Conservation (phyloP, 1,140 invertebrate species). For the Microplitis mediator region DNA sequence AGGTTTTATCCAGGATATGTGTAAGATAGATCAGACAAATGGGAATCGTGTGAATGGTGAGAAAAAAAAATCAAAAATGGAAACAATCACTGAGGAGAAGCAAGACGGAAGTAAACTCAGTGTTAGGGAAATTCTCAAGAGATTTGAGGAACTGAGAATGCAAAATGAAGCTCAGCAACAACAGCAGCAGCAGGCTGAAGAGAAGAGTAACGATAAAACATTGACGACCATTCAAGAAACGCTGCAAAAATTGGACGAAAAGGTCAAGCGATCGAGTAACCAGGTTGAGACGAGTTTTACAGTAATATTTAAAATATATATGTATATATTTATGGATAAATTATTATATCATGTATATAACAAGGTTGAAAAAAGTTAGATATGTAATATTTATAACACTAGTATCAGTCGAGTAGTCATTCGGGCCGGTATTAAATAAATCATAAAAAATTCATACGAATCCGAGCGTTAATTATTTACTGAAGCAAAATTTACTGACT, state of each 20-base stretch:
- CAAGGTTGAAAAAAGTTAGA: background rate
- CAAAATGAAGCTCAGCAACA: conserved; percentile 42
- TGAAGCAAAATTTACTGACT: background rate
- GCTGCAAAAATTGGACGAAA: conserved; percentile 60
- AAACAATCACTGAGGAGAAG: conserved; percentile 79
- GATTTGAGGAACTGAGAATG: conserved; percentile 75
- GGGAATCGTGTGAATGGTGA: conserved; percentile 38
- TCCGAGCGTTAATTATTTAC: conserved; percentile 31
- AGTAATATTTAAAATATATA: background rate
- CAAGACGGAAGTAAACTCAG: conserved; percentile 74
- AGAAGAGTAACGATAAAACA: conserved; percentile 57
- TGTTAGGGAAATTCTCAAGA: conserved; percentile 78
- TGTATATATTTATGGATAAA: background rate
- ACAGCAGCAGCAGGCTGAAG: conserved; percentile 39
- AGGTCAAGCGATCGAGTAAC: conserved; percentile 53
- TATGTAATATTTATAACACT: too few species aligned
- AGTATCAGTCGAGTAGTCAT: conserved; percentile 8
- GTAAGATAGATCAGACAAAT: conserved; percentile 48
- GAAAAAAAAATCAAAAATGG: conserved; percentile 66
- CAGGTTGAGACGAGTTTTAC: conserved; percentile 44
- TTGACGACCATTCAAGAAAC: conserved; percentile 60
- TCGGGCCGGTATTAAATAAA: conserved; percentile 16
- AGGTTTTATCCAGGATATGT: conserved; percentile 54
- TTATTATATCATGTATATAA: background rate
- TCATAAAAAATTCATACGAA: conserved; percentile 10